phyloP scores from a whole-genome alignment of 1,140 invertebrate species.

The Agrypnia vestita region DNA sequence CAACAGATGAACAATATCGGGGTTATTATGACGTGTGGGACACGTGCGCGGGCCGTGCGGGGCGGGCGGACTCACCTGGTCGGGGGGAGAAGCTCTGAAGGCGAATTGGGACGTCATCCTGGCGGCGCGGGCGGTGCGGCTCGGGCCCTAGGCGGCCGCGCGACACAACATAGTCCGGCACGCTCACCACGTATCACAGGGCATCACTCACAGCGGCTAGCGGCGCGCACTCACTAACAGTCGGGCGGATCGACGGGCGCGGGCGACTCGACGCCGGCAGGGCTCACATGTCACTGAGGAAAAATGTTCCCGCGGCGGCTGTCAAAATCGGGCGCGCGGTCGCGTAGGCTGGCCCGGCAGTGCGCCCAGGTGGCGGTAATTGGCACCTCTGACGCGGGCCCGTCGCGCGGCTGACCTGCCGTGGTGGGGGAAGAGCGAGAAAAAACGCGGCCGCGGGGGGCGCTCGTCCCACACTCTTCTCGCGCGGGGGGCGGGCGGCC shows the following conservation, averaged over 20 bases:
- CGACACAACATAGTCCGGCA: no score
- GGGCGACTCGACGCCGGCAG: slow-evolving; percentile 30
- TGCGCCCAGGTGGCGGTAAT: slow-evolving; percentile 57
- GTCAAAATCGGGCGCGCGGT: slow-evolving; percentile 20
- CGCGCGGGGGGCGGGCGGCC: background rate
- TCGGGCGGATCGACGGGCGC: background rate
- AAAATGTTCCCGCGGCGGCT: slow-evolving; percentile 16
- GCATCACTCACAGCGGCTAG: no score
- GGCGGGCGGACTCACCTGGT: slow-evolving; percentile 72
- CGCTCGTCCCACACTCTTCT: slow-evolving; percentile 46
- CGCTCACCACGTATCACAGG: no score
- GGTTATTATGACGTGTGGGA: no score
- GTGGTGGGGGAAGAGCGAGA: slow-evolving; percentile 49
- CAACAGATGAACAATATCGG: no score
- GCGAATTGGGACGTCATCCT: slow-evolving; percentile 78
- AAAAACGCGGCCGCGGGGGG: slow-evolving; percentile 47
- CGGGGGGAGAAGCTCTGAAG: slow-evolving; percentile 78
- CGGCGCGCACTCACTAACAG: no score
- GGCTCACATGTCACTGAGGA: slow-evolving; percentile 41
- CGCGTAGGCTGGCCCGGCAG: slow-evolving; percentile 43
- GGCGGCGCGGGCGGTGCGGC: no score
- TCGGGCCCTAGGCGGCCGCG: no score
- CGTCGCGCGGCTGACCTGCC: slow-evolving; percentile 23
- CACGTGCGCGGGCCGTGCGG: no score
- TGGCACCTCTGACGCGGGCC: slow-evolving; percentile 54